phyloP scores from a whole-genome alignment of 1,140 invertebrate species.

The Metopolophium dirhodum region DNA sequence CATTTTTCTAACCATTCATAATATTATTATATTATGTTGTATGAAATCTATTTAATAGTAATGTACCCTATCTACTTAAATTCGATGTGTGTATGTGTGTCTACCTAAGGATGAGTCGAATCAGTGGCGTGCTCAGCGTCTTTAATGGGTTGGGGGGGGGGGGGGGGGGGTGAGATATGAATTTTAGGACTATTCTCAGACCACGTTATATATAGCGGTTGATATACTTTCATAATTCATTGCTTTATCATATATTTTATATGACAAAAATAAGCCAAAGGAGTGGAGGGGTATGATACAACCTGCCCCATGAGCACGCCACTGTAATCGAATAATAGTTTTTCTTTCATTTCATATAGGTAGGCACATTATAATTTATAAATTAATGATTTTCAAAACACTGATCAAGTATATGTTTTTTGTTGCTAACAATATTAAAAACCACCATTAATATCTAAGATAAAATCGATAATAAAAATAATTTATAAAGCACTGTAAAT shows the following conservation, averaged over 20 bases:
- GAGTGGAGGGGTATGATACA: too few relatives aligned
- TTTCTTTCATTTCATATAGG: background rate
- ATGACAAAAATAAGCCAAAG: too few relatives aligned
- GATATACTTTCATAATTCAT: too few relatives aligned
- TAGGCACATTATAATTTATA: background rate
- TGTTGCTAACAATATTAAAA: constrained; percentile 17
- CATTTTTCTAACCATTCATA: background rate
- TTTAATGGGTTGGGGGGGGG: too few relatives aligned
- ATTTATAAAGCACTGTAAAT: background rate
- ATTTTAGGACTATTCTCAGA: too few relatives aligned
- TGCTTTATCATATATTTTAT: too few relatives aligned
- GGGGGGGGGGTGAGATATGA: too few relatives aligned
- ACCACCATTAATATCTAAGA: background rate
- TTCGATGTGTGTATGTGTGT: background rate
- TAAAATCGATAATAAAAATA: background rate
- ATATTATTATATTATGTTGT: background rate
- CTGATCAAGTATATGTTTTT: background rate
- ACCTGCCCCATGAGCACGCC: too few relatives aligned
- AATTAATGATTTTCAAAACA: background rate
- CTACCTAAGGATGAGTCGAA: background rate
- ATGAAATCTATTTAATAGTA: background rate
- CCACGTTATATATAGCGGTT: too few relatives aligned
- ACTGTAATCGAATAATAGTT: background rate
- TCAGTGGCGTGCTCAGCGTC: too few relatives aligned
- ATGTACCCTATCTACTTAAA: background rate